Base-by-base conservation (phyloP, 2,113 vertebrate genomes). In the Nycticryphes semicollaris region DNA sequence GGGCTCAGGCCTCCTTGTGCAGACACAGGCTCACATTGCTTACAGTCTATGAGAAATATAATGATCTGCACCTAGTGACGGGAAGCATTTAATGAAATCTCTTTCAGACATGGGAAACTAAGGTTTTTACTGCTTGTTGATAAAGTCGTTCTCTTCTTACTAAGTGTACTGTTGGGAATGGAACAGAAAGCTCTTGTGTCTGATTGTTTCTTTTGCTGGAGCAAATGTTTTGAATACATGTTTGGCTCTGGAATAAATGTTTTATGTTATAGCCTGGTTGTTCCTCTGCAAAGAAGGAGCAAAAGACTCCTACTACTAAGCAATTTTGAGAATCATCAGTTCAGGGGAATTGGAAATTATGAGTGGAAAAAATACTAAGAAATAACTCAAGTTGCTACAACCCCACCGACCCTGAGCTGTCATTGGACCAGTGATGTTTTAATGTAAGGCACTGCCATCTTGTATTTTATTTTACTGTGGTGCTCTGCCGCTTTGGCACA, bases 51-150 rank as follows among this genome's bases (percentile, higher is more conserved):
- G 92, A 88, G 93, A 96, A 95, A 90, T 90, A 86, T 94, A 96
- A 96, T 96, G 96, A 95, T 93, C 90, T 90, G 82, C 72, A 92
- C 93, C 92, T 85, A 96, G 94, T 80, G 96, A 92, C 93, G 90
- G 92, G 93, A 96, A 96, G 59, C 90, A 80, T 96, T 97, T 97
- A 97, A 97, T 95, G 90, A 97, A 95, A 94, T 93, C 96, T 86
- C 86, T 90, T 95, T 96, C 95, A 93, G 95, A 96, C 94, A 74
- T 62, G 83, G 88, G 95, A 75, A 96, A 89, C 83, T 12, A 95
- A 92, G 88, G 83, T 77, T 96, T 95, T 94, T 95, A 90, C 86
- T 97, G 94, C 93, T 89, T 95, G 94, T 94, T 93, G 90, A 93
- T 96, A 94, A 97, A 96, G 96, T 96, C 76, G 2, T 96, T 95